Conservation (phyloP, 2,113 vertebrate species). For the Tretioscincus oriximinensis region DNA sequence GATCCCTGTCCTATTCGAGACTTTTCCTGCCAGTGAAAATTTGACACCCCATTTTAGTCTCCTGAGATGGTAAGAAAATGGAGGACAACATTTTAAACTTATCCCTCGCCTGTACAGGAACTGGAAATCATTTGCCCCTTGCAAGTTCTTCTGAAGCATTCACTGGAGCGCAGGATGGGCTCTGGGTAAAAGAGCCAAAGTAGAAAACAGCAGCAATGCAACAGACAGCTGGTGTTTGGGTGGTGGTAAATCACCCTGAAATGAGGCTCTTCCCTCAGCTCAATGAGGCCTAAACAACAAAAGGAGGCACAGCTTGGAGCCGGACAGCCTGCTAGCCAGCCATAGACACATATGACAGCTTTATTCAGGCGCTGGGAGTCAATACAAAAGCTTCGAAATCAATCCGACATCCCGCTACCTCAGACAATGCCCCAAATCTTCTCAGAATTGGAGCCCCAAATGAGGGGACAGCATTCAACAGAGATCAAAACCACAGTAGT, state of each 20-base stretch:
- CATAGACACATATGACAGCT: slow-evolving; percentile 83
- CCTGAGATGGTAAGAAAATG: no score
- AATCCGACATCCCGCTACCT: slow-evolving; percentile 81
- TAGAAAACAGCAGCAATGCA: slow-evolving; percentile 70
- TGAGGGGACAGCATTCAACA: slow-evolving; percentile 77
- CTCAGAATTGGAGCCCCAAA: slow-evolving; percentile 79
- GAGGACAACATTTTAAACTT: background rate
- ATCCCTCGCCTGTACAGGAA: background rate
- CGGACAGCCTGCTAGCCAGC: slow-evolving; percentile 81
- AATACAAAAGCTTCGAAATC: slow-evolving; percentile 83
- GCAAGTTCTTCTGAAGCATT: background rate
- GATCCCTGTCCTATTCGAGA: no score
- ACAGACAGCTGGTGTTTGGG: slow-evolving; percentile 99
- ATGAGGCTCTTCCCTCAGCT: slow-evolving; percentile 86
- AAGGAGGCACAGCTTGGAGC: slow-evolving; percentile 85
- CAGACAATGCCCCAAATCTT: slow-evolving; percentile 80
- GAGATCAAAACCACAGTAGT: slow-evolving; percentile 75
- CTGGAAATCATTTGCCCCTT: no score
- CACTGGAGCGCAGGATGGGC: slow-evolving; percentile 14
- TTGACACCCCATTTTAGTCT: background rate
- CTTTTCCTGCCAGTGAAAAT: background rate
- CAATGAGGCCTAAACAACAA: slow-evolving; percentile 86
- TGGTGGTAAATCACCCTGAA: slow-evolving; percentile 98
- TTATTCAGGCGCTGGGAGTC: slow-evolving; percentile 79
- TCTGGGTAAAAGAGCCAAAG: slow-evolving; percentile 56